These are phyloP conservation scores for Anas platyrhynchos DNA, from an alignment of 2,113 vertebrate genomes.

Conservation along the genomic window DNA sequence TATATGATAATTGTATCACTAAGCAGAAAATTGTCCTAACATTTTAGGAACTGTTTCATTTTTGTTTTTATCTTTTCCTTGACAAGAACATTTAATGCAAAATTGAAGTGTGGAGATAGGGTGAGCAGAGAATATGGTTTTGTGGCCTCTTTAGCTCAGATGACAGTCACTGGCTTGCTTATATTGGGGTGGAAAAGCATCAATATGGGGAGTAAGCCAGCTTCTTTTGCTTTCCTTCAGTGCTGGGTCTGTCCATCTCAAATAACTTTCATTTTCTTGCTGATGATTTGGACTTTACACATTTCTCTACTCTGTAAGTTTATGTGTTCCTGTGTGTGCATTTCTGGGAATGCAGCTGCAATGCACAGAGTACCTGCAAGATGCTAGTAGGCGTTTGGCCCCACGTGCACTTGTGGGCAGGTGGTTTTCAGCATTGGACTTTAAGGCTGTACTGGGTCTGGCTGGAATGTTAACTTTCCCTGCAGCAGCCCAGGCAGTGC, in stretches of 20 bases:
- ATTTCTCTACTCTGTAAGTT: background rate
- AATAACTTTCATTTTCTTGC: background rate
- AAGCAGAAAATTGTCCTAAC: background rate
- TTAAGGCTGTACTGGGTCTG: background rate
- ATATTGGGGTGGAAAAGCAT: background rate
- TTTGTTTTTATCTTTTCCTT: background rate
- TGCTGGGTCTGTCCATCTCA: accelerated
- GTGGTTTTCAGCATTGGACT: background rate
- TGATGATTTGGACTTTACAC: accelerated
- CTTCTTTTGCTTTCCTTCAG: background rate
- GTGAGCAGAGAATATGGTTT: background rate
- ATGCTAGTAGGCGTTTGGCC: accelerated
- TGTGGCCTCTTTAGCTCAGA: accelerated
- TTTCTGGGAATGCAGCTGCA: background rate
- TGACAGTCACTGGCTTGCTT: accelerated
- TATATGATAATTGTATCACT: background rate
- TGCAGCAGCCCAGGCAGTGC: no score
- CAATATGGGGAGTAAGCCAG: background rate
- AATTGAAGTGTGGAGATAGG: accelerated
- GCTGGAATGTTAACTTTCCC: no score
- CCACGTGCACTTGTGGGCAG: accelerated
- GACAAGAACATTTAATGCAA: background rate
- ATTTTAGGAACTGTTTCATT: background rate
- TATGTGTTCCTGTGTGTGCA: background rate
- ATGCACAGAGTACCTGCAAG: background rate